Base-by-base conservation (phyloP, 2,888 invertebrate genomes). In the Argyresthia goedartella region DNA sequence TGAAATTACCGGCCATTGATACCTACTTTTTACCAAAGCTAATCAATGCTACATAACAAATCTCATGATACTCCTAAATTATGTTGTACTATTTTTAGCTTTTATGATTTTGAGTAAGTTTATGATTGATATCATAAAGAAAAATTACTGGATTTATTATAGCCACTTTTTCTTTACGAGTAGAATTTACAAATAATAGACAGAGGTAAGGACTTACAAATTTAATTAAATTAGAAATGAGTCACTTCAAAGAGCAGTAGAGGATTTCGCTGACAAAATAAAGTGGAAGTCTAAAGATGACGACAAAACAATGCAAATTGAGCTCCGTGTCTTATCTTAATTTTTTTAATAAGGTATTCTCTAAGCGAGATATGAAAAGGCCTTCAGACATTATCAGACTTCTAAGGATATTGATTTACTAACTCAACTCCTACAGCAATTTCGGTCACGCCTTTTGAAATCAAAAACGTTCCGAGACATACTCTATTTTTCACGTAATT, bases 1-100 rank as follows among this genome's bases (percentile, higher is more conserved):
- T 73, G 67, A 75, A 81, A 82, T 82, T 82, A 79, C 81, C 77
- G 81, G 69, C 69, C 70, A 80, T 79, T 81, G 79, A 79, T 80
- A 76, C 78, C 14, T 48, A 34, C 8, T 36, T 48, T 4, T 13
- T 13, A 36, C 9, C 14, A 8, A 13, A 13, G 13, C 1, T 35
- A 35, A 44, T 44, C 15, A 15, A 13, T 25, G 25, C 25, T 25
- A 25, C 25, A 25, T 25, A 4, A 25, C 25, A 25, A 25, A 25
- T 2, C 25, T 6, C 2, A 25, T 25, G 25, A 25, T 25, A 25
- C 25, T 25, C 6, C 14, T 44, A 39, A 44, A 14, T 43, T 43
- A 43, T 13, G 44, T 43, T 14, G 13, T 43, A 8, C 13, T 4
- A 13, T 43, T 8, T 8, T n/a, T 43, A 13, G 44, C 15, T 44